These are phyloP conservation scores for Corydoras sp. DNA, from an alignment of 2,113 vertebrate genomes.

Conservation along the genomic window DNA sequence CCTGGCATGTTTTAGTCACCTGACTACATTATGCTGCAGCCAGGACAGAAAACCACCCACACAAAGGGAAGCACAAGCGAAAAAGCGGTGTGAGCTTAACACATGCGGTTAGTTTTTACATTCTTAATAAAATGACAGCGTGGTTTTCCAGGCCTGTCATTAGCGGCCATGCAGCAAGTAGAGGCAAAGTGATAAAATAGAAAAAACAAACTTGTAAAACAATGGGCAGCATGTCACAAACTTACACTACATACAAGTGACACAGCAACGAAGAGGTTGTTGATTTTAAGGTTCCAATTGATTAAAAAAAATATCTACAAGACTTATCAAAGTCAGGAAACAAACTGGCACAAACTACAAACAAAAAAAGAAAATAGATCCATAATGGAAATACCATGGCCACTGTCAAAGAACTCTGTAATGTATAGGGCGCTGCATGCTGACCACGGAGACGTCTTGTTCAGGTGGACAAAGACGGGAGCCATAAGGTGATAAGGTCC, in stretches of 20 bases:
- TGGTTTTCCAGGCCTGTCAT: slow-evolving; percentile 48
- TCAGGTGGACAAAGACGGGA: slow-evolving; percentile 78
- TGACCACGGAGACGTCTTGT: slow-evolving; percentile 87
- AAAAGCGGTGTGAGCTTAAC: slow-evolving; percentile 9
- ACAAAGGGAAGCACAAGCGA: slow-evolving; percentile 4
- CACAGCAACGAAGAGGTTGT: too few relatives aligned
- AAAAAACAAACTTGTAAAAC: slow-evolving; percentile 43
- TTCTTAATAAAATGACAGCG: slow-evolving; percentile 46
- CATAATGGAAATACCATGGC: slow-evolving; percentile 70
- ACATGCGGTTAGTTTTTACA: slow-evolving; percentile 46
- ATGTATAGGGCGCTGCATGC: slow-evolving; percentile 89
- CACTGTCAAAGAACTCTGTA: slow-evolving; percentile 91
- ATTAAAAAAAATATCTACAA: neutral
- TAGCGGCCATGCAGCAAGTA: slow-evolving; percentile 49
- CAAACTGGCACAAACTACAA: too few relatives aligned
- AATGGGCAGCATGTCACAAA: slow-evolving; percentile 28
- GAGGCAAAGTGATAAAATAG: slow-evolving; percentile 41
- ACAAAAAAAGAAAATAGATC: neutral
- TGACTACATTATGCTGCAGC: slow-evolving; percentile 10
- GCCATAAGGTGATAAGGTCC: slow-evolving; percentile 89
- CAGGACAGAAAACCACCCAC: slow-evolving; percentile 1
- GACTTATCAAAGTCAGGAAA: neutral
- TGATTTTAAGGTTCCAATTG: slow-evolving; percentile 5
- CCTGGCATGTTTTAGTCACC: slow-evolving; percentile 25
- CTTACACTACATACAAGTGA: slow-evolving; percentile 10